phyloP scores from a whole-genome alignment of 1,140 invertebrate species.

The Drosophila bipectinata region DNA sequence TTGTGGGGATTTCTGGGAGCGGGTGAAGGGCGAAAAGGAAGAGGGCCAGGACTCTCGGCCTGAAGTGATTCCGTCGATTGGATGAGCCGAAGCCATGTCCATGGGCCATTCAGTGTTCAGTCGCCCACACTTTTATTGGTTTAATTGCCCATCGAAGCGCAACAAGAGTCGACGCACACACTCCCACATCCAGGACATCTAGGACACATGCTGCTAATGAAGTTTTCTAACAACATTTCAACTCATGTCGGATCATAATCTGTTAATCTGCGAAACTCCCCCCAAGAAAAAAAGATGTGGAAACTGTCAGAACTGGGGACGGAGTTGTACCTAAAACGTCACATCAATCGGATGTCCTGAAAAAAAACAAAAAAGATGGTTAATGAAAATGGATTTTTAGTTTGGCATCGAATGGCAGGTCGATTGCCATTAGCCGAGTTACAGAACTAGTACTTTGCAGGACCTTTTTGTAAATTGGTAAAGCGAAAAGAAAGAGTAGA shows the following conservation, averaged over 20 bases:
- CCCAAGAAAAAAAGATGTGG: slow-evolving; percentile 8
- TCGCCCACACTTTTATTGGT: slow-evolving; percentile 76
- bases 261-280: slow-evolving; percentile 63
- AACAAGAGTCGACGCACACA: slow-evolving; percentile 51
- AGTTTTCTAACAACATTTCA: slow-evolving; percentile 69
- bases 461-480: background rate
- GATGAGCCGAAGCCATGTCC: slow-evolving; percentile 36
- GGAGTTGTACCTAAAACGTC: slow-evolving; percentile 21
- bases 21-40: background rate
- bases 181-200: slow-evolving; percentile 24
- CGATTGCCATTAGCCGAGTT: slow-evolving; percentile 3
- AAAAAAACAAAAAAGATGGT: slow-evolving; percentile 15
- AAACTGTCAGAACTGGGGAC: slow-evolving; percentile 19
- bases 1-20: slow-evolving; percentile 14
- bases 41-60: background rate
- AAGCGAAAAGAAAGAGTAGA: background rate
- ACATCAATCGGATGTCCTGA: slow-evolving; percentile 30
- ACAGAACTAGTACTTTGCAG: background rate
- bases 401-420: slow-evolving; percentile 16
- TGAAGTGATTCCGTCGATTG: slow-evolving; percentile 18
- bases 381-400: slow-evolving; percentile 73
- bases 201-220: slow-evolving; percentile 75
- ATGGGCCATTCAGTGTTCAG: slow-evolving; percentile 68
- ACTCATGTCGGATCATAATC: slow-evolving; percentile 78
- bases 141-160: slow-evolving; percentile 74